These are phyloP conservation scores for Phaedon cochleariae DNA, from an alignment of 2,888 invertebrate species.

Conservation along the genomic window DNA sequence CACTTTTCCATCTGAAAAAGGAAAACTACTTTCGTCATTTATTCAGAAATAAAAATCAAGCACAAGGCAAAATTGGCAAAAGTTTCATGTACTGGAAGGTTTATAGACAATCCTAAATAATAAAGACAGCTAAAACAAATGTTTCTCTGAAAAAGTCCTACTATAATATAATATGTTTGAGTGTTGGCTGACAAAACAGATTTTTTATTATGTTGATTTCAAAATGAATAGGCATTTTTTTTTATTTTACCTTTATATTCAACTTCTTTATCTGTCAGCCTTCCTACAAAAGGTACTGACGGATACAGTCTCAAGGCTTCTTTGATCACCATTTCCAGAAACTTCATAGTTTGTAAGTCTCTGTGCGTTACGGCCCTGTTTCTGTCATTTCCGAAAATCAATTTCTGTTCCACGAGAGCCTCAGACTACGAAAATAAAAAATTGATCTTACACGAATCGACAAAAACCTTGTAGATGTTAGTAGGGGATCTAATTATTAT, in stretches of 20 bases:
- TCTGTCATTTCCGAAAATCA: constrained; percentile 35
- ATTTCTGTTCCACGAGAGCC: constrained; percentile 35
- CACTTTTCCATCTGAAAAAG: constrained; percentile 42
- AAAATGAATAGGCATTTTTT: neutral
- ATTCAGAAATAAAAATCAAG: too few species aligned
- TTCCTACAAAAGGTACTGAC: constrained; percentile 16
- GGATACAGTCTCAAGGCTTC: constrained; percentile 37
- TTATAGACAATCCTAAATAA: too few species aligned
- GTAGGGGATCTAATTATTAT: too few species aligned
- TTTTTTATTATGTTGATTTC: neutral
- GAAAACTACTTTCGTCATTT: neutral
- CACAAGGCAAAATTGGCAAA: too few species aligned
- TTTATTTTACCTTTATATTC: constrained; percentile 3
- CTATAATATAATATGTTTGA: too few species aligned
- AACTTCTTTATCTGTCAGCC: constrained; percentile 11
- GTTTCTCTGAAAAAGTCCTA: too few species aligned
- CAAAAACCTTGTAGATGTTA: too few species aligned
- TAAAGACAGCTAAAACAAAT: too few species aligned
- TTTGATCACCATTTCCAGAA: constrained; percentile 44
- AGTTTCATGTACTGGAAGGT: too few species aligned
- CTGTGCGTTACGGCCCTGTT: constrained; percentile 22
- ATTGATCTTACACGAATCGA: too few species aligned
- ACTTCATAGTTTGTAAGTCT: constrained; percentile 45
- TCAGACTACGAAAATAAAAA: constrained; percentile 17
- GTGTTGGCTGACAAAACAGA: too few species aligned